These are phyloP conservation scores for Anagrus nilaparvatae DNA, from an alignment of 1,140 invertebrate species.

Conservation along the genomic window DNA sequence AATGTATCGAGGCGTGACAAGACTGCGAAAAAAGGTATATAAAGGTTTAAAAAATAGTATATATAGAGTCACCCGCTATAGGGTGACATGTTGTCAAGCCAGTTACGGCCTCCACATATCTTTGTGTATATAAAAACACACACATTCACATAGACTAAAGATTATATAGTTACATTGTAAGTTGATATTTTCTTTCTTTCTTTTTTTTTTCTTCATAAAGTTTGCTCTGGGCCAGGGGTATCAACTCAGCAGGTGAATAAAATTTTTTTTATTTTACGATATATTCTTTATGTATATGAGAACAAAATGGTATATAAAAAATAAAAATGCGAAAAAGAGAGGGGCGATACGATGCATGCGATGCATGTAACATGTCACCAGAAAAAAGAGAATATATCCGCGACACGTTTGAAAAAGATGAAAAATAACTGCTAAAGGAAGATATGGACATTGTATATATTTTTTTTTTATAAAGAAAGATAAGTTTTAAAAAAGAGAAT, in stretches of 20 bases:
- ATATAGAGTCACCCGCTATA: slow-evolving; percentile 35
- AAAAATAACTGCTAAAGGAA: slow-evolving; percentile 2
- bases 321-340: no score
- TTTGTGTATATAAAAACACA: no score
- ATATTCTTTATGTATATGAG: no score
- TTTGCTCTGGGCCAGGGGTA: background rate
- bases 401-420: background rate
- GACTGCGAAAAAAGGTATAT: no score
- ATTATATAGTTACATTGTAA: no score
- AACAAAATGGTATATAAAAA: no score
- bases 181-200: background rate
- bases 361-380: slow-evolving; percentile 4
- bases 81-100: slow-evolving; percentile 41
- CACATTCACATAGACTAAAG: no score
- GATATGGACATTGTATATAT: no score
- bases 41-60: no score
- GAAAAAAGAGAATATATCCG: background rate
- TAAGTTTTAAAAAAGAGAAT: no score
- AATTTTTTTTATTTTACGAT: no score
- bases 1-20: slow-evolving; percentile 41
- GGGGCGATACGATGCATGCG: background rate
- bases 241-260: slow-evolving; percentile 12
- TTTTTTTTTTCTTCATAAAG: background rate
- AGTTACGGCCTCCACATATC: slow-evolving; percentile 26
- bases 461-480: no score